Evolutionary conservation across 2,113 vertebrate genomes (phyloP).

Genomic region (Desmodus rotundus): DNA sequence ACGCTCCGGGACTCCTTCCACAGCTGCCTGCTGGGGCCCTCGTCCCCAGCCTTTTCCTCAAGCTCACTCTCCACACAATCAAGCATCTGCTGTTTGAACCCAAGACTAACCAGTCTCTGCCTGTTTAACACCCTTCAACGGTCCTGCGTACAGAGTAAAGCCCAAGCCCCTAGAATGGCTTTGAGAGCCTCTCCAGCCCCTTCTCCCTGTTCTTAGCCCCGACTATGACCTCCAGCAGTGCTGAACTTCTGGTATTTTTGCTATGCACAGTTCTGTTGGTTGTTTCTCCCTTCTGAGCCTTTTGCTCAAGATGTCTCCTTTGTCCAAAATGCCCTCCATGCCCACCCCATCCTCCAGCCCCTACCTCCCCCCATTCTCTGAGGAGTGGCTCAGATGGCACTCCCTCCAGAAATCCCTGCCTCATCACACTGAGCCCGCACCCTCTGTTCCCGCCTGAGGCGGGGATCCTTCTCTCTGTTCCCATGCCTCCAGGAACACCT

Average conservation of each 20-base stretch:
- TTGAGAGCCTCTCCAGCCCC: neutral
- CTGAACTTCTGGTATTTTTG: neutral
- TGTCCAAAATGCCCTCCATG: neutral
- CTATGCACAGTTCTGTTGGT: neutral
- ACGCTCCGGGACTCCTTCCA: neutral
- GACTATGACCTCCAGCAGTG: neutral
- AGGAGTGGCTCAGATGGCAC: neutral
- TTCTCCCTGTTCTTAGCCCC: neutral
- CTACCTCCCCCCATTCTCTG: neutral
- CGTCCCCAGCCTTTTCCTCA: neutral
- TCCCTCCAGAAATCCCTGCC: neutral
- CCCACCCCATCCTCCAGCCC: neutral
- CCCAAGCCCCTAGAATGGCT: neutral
- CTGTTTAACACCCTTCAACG: no score
- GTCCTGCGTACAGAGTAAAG: neutral
- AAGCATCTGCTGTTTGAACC: neutral
- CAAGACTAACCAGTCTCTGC: neutral
- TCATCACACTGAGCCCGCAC: accelerated
- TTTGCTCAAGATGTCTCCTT: neutral
- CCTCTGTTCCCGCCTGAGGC: accelerated
- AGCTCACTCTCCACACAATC: neutral
- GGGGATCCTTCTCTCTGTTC: neutral
- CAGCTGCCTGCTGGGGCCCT: neutral
- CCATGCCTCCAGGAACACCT: neutral
- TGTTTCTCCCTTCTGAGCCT: neutral